Percentiles rank a stretch among this genome's conserved stretches.
Conservation (phyloP, 2,113 vertebrate genomes). For the Aix galericulata region DNA sequence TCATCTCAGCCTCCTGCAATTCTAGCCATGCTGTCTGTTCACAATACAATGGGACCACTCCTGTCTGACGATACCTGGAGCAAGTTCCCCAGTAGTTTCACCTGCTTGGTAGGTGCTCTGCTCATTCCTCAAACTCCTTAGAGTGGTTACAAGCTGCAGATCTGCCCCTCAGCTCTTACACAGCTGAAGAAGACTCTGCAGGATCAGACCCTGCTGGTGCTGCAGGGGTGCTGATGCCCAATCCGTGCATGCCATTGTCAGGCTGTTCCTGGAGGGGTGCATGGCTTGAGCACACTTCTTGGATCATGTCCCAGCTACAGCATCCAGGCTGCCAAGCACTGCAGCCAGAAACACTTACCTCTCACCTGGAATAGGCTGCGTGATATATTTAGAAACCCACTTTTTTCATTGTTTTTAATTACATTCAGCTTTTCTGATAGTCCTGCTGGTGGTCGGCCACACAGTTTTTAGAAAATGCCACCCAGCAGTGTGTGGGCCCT, state of each 20-base stretch:
- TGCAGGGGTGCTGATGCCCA: neutral
- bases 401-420: conserved; percentile 37
- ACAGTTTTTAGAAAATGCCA: neutral
- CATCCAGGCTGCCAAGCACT: conserved; percentile 24
- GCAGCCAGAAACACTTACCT: conserved; percentile 37
- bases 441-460: neutral
- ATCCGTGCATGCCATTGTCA: neutral
- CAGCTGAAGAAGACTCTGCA: neutral
- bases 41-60: neutral
- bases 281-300: neutral
- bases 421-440: conserved; percentile 10
- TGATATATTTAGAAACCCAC: conserved; percentile 1
- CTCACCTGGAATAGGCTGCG: conserved; percentile 59
- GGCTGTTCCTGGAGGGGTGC: neutral
- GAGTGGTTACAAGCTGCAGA: neutral
- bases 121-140: neutral
- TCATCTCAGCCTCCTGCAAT: neutral
- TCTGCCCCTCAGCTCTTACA: neutral
- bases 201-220: neutral
- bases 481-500: conserved; percentile 39
- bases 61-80: neutral
- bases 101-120: neutral
- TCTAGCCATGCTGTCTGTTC: neutral
- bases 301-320: conserved; percentile 5
- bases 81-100: neutral